A percentile compares a stretch with the other conserved stretches of the same genome.
Conservation (phyloP, 2,113 vertebrate genomes). For the Australoheros scitulus region DNA sequence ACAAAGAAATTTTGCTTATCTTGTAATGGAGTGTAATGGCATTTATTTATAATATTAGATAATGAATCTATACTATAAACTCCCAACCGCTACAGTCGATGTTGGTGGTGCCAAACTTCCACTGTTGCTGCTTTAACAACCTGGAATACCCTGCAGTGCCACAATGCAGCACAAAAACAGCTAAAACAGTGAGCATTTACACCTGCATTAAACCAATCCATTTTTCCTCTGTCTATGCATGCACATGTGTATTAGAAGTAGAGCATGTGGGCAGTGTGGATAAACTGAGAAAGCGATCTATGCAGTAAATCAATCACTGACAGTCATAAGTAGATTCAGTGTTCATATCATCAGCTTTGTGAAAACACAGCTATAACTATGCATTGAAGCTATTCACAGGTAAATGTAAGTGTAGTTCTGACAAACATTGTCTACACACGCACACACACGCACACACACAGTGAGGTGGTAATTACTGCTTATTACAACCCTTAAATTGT, state of each 20-base stretch:
- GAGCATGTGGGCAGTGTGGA: background rate
- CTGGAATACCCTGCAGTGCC: background rate
- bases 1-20: no score
- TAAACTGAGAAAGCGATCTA: conserved; percentile 33
- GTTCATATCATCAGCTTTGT: conserved; percentile 34
- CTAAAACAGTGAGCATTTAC: background rate
- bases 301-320: conserved; percentile 47
- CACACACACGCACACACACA: background rate
- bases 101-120: background rate
- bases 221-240: background rate
- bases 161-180: background rate
- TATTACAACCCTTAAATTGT: background rate
- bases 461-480: background rate
- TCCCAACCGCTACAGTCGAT: background rate
- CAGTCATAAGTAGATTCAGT: conserved; percentile 43
- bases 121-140: background rate
- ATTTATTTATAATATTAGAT: no score
- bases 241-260: background rate
- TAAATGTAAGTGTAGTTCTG: background rate
- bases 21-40: no score
- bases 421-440: background rate
- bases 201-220: background rate
- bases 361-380: background rate
- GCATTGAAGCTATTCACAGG: background rate
- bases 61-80: no score